Evolutionary conservation across 2,888 invertebrate genomes (phyloP).

Genomic region (Drosophila anomelani): DNA sequence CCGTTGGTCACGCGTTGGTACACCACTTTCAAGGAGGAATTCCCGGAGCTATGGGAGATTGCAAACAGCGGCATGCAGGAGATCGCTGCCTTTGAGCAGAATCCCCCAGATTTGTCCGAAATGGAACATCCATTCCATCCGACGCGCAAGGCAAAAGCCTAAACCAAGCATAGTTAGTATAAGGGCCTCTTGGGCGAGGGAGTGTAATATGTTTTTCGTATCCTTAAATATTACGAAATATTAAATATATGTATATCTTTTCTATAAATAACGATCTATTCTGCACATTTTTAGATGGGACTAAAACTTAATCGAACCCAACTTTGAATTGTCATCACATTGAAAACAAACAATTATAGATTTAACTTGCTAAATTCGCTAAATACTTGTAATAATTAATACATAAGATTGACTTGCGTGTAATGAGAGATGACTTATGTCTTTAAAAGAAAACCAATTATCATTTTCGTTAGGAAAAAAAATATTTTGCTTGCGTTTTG

Average conservation of each 20-base stretch:
- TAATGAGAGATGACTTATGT: not conserved
- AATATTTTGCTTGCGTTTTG: not conserved
- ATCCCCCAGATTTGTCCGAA: constrained; percentile 90
- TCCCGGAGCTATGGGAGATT: constrained; percentile 90
- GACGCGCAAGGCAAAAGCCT: constrained; percentile 85
- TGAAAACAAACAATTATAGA: not conserved
- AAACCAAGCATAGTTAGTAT: not conserved
- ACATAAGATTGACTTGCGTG: not conserved
- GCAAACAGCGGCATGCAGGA: constrained; percentile 89
- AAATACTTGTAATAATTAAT: not conserved
- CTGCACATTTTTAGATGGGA: not conserved
- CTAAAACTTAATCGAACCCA: not conserved
- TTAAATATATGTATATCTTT: not conserved
- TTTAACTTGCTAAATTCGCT: not conserved
- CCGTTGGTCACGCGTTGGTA: constrained; percentile 89
- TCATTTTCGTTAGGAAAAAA: not conserved
- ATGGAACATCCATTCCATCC: constrained; percentile 91
- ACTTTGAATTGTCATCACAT: not conserved
- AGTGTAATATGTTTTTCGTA: constrained; percentile 10
- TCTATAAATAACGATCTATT: not conserved
- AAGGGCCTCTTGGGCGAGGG: constrained; percentile 1
- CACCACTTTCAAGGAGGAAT: constrained; percentile 88
- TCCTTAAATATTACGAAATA: constrained; percentile 5
- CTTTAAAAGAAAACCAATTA: not conserved
- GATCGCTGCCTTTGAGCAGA: constrained; percentile 88